phyloP scores from a whole-genome alignment of 2,113 vertebrate genomes.

The Hipposideros armiger region DNA sequence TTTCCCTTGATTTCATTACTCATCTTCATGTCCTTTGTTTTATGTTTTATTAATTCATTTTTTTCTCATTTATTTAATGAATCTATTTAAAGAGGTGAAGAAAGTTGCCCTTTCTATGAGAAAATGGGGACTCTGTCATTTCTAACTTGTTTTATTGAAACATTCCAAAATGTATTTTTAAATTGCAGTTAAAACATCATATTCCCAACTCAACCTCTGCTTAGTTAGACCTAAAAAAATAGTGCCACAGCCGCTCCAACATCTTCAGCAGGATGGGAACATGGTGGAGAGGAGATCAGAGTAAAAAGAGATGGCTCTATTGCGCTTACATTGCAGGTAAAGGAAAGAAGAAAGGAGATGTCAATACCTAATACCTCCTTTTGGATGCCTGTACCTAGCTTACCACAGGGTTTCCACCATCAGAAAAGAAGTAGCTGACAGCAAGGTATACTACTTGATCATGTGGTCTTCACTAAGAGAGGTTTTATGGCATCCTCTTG shows the following conservation, averaged over 20 bases:
- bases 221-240: not conserved
- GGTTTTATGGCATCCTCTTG: not conserved
- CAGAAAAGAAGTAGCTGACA: not conserved
- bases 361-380: accelerated
- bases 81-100: not conserved
- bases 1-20: not conserved
- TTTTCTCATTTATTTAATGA: constrained; percentile 23
- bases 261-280: not conserved
- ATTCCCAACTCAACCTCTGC: not conserved
- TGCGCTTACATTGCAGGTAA: not conserved
- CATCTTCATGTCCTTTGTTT: not conserved
- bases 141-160: not conserved
- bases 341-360: not conserved
- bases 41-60: not conserved
- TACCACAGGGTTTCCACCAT: not conserved
- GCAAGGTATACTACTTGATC: not conserved
- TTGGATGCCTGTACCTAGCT: not conserved
- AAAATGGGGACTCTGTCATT: not conserved
- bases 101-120: not conserved
- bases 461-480: not conserved
- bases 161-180: not conserved
- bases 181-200: not conserved
- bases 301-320: not conserved
- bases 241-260: not conserved
- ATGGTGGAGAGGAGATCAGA: not conserved